These are phyloP conservation scores for Drosophila leontia DNA, from an alignment of 1,140 invertebrate species.

Conservation along the genomic window DNA sequence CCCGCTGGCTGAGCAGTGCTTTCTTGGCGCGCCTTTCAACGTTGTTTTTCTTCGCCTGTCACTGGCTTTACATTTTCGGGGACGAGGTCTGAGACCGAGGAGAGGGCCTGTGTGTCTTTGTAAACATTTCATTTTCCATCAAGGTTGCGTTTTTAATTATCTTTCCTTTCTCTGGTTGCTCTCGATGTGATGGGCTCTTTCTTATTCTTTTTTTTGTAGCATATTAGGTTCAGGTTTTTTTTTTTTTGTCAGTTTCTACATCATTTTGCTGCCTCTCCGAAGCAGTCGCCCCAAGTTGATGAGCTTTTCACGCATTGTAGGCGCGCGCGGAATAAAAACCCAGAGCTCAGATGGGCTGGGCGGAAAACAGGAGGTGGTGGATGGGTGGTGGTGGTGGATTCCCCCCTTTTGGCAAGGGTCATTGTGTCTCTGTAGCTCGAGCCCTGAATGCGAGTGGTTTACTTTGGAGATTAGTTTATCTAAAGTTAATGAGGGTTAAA, in stretches of 20 bases:
- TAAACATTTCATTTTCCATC: slow-evolving; percentile 84
- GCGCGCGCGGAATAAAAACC: slow-evolving; percentile 63
- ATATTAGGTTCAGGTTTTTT: slow-evolving; percentile 68
- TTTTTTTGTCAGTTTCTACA: slow-evolving; percentile 68
- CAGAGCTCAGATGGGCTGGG: slow-evolving; percentile 3
- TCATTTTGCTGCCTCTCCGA: slow-evolving; percentile 61
- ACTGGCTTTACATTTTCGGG: slow-evolving; percentile 48
- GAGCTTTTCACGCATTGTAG: slow-evolving; percentile 82
- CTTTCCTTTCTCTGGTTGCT: slow-evolving; percentile 78
- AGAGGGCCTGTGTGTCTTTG: slow-evolving; percentile 61
- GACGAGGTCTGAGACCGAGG: slow-evolving; percentile 5
- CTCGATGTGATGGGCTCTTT: slow-evolving; percentile 55
- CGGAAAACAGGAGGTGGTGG: not conserved
- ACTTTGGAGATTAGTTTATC: slow-evolving; percentile 84
- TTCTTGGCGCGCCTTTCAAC: slow-evolving; percentile 67
- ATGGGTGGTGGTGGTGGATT: not conserved
- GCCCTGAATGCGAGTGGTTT: slow-evolving; percentile 77
- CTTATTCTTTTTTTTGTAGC: slow-evolving; percentile 48
- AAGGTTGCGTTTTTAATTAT: slow-evolving; percentile 85
- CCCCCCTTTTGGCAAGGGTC: slow-evolving; percentile 66
- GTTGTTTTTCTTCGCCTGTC: slow-evolving; percentile 56
- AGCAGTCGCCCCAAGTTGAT: slow-evolving; percentile 62
- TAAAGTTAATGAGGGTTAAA: slow-evolving; percentile 84
- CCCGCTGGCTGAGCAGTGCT: slow-evolving; percentile 63
- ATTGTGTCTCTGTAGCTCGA: slow-evolving; percentile 44